Evolutionary conservation across 2,113 vertebrate species (phyloP), one percentile per base, ranked within the genome.

Genomic region (Gadus chalcogrammus): DNA sequence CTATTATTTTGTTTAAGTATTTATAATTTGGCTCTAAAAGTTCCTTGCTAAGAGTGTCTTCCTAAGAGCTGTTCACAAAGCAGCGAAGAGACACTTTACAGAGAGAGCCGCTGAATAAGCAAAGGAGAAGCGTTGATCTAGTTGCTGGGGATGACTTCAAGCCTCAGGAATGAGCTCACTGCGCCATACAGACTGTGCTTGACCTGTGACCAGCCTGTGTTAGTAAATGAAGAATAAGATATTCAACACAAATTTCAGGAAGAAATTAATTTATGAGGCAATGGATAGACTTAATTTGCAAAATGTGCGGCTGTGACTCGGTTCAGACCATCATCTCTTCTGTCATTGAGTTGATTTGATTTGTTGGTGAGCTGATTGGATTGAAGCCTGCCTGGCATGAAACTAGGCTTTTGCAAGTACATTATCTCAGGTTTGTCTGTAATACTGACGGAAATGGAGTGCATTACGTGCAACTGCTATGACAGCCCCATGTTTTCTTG

Each of bases 41-140:
- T 56, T 56, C 53, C 53, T 56, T 15, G 53, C 53, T 56, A 56
- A 56, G 53, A 56, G 53, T 56, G 1, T 56, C 53, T 15, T 56
- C 65, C 65, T 55, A 67, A 53, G 38, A 67, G 65, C 16, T 67
- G 22, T 67, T 67, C 65, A 67, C 38, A 67, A 67, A 67, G 48
- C 65, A 67, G 65, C 38, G 24, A 48, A 55, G 38, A 67, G 65
- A 67, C 48, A 56, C 42, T 68, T 68, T 58, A 68, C 42, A 55
- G 35, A 67, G n/a, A 67, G 42, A 68, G 31, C 31, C 31, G 22
- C 22, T 24, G 1, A 52, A 1, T 67, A 22, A 67, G 42, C 42
- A 1, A 67, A 53, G 38, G 48, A 67, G 65, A 5, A 3, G 65
- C 55, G 65, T 67, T 2, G 5, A 67, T 67, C 48, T n/a, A 67